These are phyloP conservation scores for Venustaconcha ellipsiformis DNA, from an alignment of 1,140 invertebrate genomes.

Conservation along the genomic window DNA sequence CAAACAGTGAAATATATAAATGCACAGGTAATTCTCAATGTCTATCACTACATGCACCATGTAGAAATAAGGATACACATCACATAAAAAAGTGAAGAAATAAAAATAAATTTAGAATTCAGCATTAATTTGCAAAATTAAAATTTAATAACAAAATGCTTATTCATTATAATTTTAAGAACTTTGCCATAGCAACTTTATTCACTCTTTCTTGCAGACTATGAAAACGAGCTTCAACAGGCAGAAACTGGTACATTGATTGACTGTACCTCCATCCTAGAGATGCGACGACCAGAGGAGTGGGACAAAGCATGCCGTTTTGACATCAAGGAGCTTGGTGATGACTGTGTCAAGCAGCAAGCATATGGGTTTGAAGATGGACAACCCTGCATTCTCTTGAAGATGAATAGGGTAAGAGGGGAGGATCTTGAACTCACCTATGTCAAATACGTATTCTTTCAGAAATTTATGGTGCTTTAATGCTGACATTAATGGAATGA, in stretches of 20 bases:
- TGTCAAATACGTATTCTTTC: not conserved
- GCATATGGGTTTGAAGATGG: slow-evolving; percentile 64
- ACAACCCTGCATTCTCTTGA: slow-evolving; percentile 63
- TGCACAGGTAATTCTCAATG: too few relatives aligned
- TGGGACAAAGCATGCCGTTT: slow-evolving; percentile 53
- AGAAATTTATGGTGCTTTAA: not conserved
- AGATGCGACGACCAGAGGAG: slow-evolving; percentile 32
- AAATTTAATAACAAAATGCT: too few relatives aligned
- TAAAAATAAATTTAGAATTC: too few relatives aligned
- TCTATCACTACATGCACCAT: too few relatives aligned
- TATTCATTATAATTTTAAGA: too few relatives aligned
- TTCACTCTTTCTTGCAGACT: slow-evolving; percentile 43
- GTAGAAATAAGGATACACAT: too few relatives aligned
- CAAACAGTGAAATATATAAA: too few relatives aligned
- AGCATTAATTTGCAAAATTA: too few relatives aligned
- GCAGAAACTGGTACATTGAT: slow-evolving; percentile 42
- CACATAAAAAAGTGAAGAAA: too few relatives aligned
- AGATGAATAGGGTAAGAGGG: slow-evolving; percentile 61
- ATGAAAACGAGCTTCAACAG: slow-evolving; percentile 59
- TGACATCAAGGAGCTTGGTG: slow-evolving; percentile 48
- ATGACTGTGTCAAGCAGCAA: slow-evolving; percentile 62
- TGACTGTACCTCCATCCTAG: slow-evolving; percentile 35
- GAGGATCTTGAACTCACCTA: not conserved
- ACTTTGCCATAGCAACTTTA: too few relatives aligned
- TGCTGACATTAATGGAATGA: not conserved